Conservation (phyloP, 2,113 vertebrate genomes). For the Chamaetylas fuelleborni region DNA sequence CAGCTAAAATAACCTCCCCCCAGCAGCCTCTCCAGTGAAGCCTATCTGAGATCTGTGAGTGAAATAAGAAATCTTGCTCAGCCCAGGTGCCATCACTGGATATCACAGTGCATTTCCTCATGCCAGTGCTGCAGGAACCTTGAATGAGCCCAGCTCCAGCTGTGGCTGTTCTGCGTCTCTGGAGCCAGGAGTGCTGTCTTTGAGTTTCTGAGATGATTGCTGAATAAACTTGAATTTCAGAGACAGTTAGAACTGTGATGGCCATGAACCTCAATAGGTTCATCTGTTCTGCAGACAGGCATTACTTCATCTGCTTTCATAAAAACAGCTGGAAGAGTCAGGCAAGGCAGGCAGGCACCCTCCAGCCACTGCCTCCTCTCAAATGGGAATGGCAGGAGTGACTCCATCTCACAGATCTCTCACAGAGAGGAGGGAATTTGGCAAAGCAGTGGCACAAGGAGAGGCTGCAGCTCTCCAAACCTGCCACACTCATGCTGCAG, state of each 20-base stretch:
- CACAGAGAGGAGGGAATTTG: neutral
- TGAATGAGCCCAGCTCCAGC: neutral
- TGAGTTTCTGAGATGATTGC: neutral
- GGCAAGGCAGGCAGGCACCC: neutral
- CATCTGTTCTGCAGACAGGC: neutral
- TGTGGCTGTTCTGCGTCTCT: accelerated
- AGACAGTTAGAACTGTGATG: neutral
- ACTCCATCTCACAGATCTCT: neutral
- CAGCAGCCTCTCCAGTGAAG: neutral
- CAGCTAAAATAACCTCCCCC: neutral
- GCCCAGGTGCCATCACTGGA: accelerated
- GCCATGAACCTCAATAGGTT: neutral
- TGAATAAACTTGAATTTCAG: neutral
- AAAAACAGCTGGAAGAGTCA: neutral
- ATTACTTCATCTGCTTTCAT: accelerated
- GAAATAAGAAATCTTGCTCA: neutral
- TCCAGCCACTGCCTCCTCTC: neutral
- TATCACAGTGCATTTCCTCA: neutral
- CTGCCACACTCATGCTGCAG: neutral
- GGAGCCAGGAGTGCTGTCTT: neutral
- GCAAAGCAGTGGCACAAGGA: neutral
- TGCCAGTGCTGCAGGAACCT: neutral
- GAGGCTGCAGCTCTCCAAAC: neutral
- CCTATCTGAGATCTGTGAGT: neutral
- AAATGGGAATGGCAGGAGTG: accelerated